Base-by-base conservation (phyloP, 53 echinoderm and acorn worm genomes). In the Crossaster papposus region DNA sequence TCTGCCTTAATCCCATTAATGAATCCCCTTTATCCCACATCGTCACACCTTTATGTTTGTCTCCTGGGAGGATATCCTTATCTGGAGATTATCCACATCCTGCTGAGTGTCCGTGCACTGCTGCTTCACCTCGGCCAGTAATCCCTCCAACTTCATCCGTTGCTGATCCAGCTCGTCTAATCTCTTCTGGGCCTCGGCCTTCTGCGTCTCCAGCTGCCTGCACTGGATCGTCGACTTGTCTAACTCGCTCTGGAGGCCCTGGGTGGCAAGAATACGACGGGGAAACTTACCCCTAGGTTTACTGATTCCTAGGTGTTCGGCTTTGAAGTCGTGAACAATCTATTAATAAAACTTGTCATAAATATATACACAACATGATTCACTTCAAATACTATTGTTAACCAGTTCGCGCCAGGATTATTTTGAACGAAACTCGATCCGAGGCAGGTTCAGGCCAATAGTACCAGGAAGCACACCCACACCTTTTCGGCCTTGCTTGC, bases 131-230 rank as follows among this genome's bases (percentile, higher is more conserved):
- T 99, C 96, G 2, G 93, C 24, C 37, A 99, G 79, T 38, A 96
- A 86, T 51, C 91, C 95, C 50, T 99, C 99, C 88, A 96, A 87
- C 90, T 95, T 96, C 30, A 81, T 83, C 82, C 94, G 96, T 79
- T 96, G 99, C 81, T 96, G 93, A 80, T 99, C 99, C 51, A 99
- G 78, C 32, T 99, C 99, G 51, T 95, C 93, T n/a, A 99, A 91
- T 89, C 93, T 99, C 83, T 89, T 92, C 83, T 99, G 94, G 26
- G 99, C 99, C 38, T 99, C 99, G 24, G 94, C 88, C 53, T 95
- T 94, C 90, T 99, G 96, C 29, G 86, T 89, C 64, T 96, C 96
- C 70, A 99, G 93, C 84, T 99, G 96, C 77, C 87, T 90, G 44
- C 93, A 91, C 78, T 99, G 99, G 23, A 91, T 65, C 26, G 89